These are phyloP conservation scores for Butorides virescens DNA, from an alignment of 2,113 vertebrate species.

Conservation along the genomic window DNA sequence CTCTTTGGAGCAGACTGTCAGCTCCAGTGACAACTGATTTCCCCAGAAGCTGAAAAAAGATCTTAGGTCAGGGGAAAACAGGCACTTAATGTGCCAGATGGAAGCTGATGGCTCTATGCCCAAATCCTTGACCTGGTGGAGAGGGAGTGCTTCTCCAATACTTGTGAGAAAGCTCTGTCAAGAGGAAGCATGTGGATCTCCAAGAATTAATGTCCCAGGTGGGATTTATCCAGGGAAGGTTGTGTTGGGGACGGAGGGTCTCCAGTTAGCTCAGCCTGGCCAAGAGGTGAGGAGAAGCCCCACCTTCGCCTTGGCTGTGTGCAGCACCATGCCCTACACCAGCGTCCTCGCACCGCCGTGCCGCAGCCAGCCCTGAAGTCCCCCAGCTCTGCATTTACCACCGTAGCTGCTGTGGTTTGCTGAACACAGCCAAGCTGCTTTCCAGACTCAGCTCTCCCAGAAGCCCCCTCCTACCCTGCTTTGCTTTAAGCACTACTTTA, in stretches of 20 bases:
- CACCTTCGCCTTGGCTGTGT: too few species aligned
- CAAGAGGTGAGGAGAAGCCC: background rate
- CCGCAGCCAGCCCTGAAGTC: background rate
- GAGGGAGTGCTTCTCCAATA: background rate
- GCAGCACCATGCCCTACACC: background rate
- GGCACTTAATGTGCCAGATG: background rate
- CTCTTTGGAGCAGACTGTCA: background rate
- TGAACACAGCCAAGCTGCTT: background rate
- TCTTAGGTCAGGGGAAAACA: background rate
- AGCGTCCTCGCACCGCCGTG: rapidly evolving
- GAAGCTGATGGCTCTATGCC: background rate
- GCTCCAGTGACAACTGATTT: background rate
- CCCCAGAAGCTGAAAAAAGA: background rate
- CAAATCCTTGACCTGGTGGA: background rate
- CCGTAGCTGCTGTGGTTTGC: background rate
- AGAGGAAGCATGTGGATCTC: background rate
- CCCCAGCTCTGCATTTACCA: background rate
- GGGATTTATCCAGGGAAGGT: background rate
- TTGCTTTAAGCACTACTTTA: background rate
- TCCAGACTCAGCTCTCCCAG: background rate
- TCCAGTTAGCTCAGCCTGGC: background rate
- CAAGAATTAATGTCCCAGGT: background rate
- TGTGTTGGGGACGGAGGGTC: background rate
- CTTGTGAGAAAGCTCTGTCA: background rate
- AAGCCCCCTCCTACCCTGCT: background rate